A percentile compares a stretch with the other conserved stretches of the same genome.
Conservation (phyloP, 2,888 invertebrate species). For the Drosophila glabriapex region DNA sequence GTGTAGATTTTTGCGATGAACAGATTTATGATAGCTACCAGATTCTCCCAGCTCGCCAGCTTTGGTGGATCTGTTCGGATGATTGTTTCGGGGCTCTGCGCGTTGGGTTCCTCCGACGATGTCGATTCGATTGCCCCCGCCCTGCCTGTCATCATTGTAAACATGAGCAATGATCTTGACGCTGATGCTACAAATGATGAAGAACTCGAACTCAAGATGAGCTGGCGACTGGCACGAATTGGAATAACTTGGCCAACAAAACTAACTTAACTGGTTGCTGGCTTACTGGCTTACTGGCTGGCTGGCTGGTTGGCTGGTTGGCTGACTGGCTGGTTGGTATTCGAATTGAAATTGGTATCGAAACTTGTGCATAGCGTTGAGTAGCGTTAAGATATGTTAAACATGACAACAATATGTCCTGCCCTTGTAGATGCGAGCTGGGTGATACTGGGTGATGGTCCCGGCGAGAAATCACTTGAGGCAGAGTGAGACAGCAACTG, state of each 20-base stretch:
- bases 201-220: conserved; percentile 80
- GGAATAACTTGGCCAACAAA: conserved; percentile 39
- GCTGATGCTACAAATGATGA: conserved; percentile 85
- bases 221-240: conserved; percentile 43
- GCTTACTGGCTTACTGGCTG: background rate
- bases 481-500: background rate
- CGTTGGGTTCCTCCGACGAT: conserved; percentile 26
- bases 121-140: conserved; percentile 49
- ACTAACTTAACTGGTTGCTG: conserved; percentile 61
- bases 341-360: conserved; percentile 23
- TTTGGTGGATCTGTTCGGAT: conserved; percentile 27
- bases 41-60: conserved; percentile 30
- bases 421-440: conserved; percentile 52
- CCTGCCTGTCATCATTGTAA: conserved; percentile 83
- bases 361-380: conserved; percentile 60
- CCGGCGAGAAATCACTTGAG: background rate
- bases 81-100: conserved; percentile 20
- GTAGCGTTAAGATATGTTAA: conserved; percentile 82
- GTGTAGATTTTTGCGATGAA: conserved; percentile 83
- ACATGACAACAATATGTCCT: conserved; percentile 83
- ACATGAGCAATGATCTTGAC: conserved; percentile 85
- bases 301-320: background rate
- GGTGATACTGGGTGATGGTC: conserved; percentile 32
- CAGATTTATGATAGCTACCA: conserved; percentile 79
- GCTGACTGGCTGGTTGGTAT: background rate